These are phyloP conservation scores for Montipora capitata DNA, from an alignment of 92 coral and sea anemone genomes.

Conservation along the genomic window DNA sequence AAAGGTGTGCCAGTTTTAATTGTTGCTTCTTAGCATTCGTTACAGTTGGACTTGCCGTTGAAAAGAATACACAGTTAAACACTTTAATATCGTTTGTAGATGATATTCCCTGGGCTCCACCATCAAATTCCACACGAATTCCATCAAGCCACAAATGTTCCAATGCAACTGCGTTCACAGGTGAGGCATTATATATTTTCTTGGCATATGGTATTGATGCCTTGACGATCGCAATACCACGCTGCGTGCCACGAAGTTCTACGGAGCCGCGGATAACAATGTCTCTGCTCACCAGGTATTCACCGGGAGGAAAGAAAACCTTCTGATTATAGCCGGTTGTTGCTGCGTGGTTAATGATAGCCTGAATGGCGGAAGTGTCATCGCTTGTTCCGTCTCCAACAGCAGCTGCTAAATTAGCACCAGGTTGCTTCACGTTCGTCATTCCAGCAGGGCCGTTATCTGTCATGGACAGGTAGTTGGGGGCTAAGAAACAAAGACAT, in stretches of 20 bases:
- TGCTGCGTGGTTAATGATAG: slow-evolving; percentile 36
- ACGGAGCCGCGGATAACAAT: slow-evolving; percentile 30
- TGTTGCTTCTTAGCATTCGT: slow-evolving; percentile 10
- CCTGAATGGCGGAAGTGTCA: slow-evolving; percentile 60
- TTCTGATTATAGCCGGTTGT: neutral
- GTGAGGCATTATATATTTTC: neutral
- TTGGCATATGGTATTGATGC: slow-evolving; percentile 30
- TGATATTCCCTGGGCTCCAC: neutral
- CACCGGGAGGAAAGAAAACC: slow-evolving; percentile 75
- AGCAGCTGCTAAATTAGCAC: slow-evolving; percentile 14
- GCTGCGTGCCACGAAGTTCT: slow-evolving; percentile 50
- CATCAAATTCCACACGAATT: slow-evolving; percentile 32
- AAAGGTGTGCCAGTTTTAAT: neutral
- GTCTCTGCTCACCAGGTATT: slow-evolving; percentile 47
- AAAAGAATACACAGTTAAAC: slow-evolving; percentile 52
- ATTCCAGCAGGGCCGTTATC: slow-evolving; percentile 44
- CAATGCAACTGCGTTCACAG: slow-evolving; percentile 13
- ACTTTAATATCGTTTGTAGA: slow-evolving; percentile 27
- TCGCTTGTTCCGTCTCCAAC: slow-evolving; percentile 64
- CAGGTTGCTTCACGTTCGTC: slow-evolving; percentile 56
- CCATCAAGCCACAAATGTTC: slow-evolving; percentile 58
- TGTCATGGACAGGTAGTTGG: slow-evolving; percentile 1
- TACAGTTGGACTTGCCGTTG: slow-evolving; percentile 9
- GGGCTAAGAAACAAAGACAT: slow-evolving; percentile 11
- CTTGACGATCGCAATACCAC: slow-evolving; percentile 57